phyloP scores from a whole-genome alignment of 2,113 vertebrate species.

The Crotophaga sulcirostris region DNA sequence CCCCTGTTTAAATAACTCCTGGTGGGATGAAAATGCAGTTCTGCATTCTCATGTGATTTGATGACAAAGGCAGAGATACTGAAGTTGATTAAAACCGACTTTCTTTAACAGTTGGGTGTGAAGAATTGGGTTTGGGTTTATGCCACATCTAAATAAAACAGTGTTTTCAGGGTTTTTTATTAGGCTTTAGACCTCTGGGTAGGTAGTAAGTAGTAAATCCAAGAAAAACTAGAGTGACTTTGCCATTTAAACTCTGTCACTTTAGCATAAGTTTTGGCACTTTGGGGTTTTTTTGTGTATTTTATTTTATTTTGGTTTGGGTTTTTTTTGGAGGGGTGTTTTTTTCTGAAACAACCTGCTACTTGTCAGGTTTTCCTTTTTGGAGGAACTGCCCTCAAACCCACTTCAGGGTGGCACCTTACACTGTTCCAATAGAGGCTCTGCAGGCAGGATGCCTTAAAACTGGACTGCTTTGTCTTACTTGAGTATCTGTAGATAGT shows the following conservation, averaged over 20 bases:
- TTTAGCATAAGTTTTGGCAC: not conserved
- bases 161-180: not conserved
- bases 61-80: not conserved
- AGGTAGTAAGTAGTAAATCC: not conserved
- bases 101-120: not conserved
- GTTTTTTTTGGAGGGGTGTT: not conserved
- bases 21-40: not conserved
- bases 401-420: not conserved
- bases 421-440: not conserved
- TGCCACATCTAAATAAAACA: not conserved
- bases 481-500: not conserved
- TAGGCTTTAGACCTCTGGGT: not conserved
- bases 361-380: not conserved
- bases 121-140: not conserved
- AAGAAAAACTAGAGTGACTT: not conserved
- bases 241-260: not conserved
- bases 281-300: not conserved
- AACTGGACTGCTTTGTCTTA: not conserved
- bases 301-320: not conserved
- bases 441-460: not conserved
- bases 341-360: not conserved
- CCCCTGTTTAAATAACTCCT: not conserved
- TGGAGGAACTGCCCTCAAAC: not conserved
- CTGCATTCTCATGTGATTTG: not conserved
- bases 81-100: not conserved